A percentile compares a stretch with the other conserved stretches of the same genome.
Evolutionary conservation across 2,888 invertebrate genomes (phyloP).

Genomic region (Leucania comma): DNA sequence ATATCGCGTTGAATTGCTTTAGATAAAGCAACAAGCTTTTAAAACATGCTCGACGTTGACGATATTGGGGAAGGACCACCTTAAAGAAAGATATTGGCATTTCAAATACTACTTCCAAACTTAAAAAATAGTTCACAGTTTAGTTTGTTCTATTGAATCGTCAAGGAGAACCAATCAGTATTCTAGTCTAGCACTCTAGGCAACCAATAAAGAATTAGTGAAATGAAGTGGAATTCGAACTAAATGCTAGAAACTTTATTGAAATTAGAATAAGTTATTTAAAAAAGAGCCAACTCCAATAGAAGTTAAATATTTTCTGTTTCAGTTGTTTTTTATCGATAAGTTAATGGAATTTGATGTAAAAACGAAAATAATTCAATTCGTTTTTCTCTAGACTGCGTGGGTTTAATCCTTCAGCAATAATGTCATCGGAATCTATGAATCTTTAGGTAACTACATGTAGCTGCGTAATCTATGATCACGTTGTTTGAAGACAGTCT

Average conservation of each 20-base stretch:
- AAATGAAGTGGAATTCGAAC: conserved; percentile 30
- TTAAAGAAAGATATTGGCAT: not conserved
- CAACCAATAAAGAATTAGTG: conserved; percentile 33
- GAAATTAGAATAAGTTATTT: conserved; percentile 31
- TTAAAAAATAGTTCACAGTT: not conserved
- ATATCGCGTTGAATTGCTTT: no score
- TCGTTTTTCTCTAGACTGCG: not conserved
- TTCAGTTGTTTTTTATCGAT: conserved; percentile 17
- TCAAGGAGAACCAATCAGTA: conserved; percentile 24
- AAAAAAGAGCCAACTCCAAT: conserved; percentile 4
- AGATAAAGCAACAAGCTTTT: no score
- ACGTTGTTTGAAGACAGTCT: no score
- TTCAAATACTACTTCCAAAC: not conserved
- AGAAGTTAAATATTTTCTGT: conserved; percentile 18
- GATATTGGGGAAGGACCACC: no score
- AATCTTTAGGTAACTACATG: no score
- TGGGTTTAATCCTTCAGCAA: not conserved
- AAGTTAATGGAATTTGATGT: not conserved
- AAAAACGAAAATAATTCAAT: no score
- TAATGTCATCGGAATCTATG: not conserved
- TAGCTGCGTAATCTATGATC: no score
- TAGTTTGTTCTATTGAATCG: conserved; percentile 6
- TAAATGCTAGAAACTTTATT: conserved; percentile 16
- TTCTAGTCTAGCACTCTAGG: conserved; percentile 21
- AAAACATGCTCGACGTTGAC: no score